Evolutionary conservation across 2,888 invertebrate species (phyloP), one percentile per base, ranked within the genome.

Genomic region (Hydriomena furcata): DNA sequence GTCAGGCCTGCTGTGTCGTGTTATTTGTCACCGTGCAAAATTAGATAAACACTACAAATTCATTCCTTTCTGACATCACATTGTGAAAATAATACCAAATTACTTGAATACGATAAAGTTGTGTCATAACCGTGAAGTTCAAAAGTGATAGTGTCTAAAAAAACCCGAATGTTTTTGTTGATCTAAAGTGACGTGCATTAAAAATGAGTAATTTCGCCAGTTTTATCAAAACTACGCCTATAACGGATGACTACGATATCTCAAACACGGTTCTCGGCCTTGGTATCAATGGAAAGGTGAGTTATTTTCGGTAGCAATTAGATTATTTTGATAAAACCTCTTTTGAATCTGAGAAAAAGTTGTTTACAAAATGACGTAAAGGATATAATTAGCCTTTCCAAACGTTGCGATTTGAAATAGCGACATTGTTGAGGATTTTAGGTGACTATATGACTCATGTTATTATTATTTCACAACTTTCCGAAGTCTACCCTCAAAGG

Each of bases 241-340:
- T 98, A 63, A 94, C 94, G 37, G 95, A 97, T 56, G 98, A 98
- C 86, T 99, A 97, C 84, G 95, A 95, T 78, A 96, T 99, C 71
- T 96, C 97, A 24, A 96, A 95, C 74, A 96, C 95, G 56, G 98
- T 99, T 31, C 93, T 99, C 54, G 99, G 99, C 32, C 93, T 99
- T 56, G 99, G 99, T 7, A 99, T 99, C 65, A 99, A 99, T 87
- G 99, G 99, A 57, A 99, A 99, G 93, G 91, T 91, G 65, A 69
- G 80, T 69, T 58, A 55, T 52, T 50, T 41, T 43, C n/a, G 28
- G 21, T 17, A 5, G 32, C 13, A 27, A 42, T 25, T 31, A 23
- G 7, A n/a, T 21, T 42, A 25, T 28, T 38, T 42, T 11, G 7
- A 24, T 28, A 12, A 17, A 30, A 11, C 13, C n/a, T 20, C 8